Base-by-base conservation (phyloP, 37 sponge, comb jelly and placozoan species). In the Amphimedon queenslandica region DNA sequence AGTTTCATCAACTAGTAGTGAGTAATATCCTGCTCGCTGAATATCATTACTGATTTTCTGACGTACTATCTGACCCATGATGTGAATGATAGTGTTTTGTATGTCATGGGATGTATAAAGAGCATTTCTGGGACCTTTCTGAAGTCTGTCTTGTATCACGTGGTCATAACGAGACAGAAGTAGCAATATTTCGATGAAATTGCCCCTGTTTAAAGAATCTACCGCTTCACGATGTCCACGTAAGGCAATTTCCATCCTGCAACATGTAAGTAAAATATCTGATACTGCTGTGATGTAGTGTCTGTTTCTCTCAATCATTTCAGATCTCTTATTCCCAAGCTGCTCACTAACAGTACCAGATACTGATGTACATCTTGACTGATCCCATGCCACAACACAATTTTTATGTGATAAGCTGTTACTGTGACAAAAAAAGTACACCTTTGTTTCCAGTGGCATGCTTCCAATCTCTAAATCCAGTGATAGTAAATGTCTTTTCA, bases 1-100 rank as follows among this genome's bases (percentile, higher is more conserved):
- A 42, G 82, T 81, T 57, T 87, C 79, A 61, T 88, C 88, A 36
- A 82, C 82, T 36, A 87, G 82, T 23, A 87, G 43, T 63, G 81
- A 67, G 57, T 25, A 87, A 42, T 65, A 63, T 72, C 82, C 79
- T 47, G 88, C 74, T 58, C 77, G 69, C 43, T 69, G 64, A 35
- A 81, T 81, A 79, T 58, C 51, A 40, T 40, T 61, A 76, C 74
- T 73, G 25, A 75, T 61, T 43, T 32, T 64, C 28, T 80, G 63
- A 53, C 34, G 31, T 27, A 82, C 74, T 60, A 68, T 88, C 37
- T 41, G 57, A 40, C 71, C 88, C 82, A 82, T 82, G 66, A 82
- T 43, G 63, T 77, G 40, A 41, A 88, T 61, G 37, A 88, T 77
- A 68, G 63, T 34, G 66, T 81, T 82, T 70, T 77, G 88, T 63